These are phyloP conservation scores for Anguilla obscura DNA, from an alignment of 2,797 vertebrate genomes.

Conservation along the genomic window DNA sequence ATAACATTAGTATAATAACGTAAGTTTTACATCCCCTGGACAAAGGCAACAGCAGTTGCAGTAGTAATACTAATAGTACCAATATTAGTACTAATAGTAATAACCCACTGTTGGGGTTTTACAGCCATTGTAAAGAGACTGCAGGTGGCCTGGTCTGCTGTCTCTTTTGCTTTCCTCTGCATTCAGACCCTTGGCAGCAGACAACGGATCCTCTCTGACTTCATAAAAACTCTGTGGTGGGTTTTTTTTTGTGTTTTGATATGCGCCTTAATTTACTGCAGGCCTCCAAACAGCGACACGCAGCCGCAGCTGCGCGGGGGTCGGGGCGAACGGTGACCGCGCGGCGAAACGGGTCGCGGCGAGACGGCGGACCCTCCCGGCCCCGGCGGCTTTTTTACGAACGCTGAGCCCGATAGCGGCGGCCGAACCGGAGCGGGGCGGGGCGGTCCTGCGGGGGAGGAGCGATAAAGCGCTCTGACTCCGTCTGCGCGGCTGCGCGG, in stretches of 20 bases:
- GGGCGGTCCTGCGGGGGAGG: neutral
- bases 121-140: neutral
- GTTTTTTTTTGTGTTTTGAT: neutral
- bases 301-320: neutral
- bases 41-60: neutral
- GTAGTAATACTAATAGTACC: neutral
- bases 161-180: neutral
- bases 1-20: neutral
- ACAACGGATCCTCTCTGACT: neutral
- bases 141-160: neutral
- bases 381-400: neutral
- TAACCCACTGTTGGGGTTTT: neutral
- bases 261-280: neutral
- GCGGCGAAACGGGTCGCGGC: neutral
- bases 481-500: neutral
- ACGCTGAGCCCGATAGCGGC: constrained; percentile 1
- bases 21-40: neutral
- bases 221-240: neutral
- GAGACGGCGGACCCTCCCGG: neutral
- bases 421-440: neutral
- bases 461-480: constrained; percentile 16
- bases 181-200: neutral
- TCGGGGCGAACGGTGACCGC: neutral
- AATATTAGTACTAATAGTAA: neutral
- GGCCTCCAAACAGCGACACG: neutral